These are phyloP conservation scores for Aplochiton taeniatus DNA, from an alignment of 2,797 vertebrate genomes.

Conservation along the genomic window DNA sequence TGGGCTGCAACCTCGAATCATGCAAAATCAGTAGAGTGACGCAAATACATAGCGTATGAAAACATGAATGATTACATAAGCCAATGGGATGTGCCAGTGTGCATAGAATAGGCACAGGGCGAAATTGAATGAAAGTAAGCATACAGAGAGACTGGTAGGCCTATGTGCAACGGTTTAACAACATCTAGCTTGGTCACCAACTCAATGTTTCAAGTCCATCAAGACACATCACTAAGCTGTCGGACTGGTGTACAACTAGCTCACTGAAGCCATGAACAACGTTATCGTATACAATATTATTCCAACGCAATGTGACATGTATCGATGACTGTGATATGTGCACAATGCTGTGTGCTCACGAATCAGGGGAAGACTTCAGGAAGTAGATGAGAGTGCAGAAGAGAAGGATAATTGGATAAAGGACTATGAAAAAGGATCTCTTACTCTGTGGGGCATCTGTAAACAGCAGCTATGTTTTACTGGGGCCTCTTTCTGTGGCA, in stretches of 20 bases:
- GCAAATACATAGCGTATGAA: slow-evolving; percentile 46
- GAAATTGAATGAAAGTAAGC: not conserved
- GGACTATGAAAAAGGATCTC: slow-evolving; percentile 69
- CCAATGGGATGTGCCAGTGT: slow-evolving; percentile 17
- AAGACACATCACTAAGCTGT: too few relatives aligned
- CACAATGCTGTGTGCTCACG: slow-evolving; percentile 40
- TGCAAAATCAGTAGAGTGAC: slow-evolving; percentile 45
- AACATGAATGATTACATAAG: slow-evolving; percentile 36
- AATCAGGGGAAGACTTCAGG: slow-evolving; percentile 45
- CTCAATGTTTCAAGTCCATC: slow-evolving; percentile 28
- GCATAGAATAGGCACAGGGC: slow-evolving; percentile 7
- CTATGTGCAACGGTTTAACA: slow-evolving; percentile 12
- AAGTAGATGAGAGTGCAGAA: slow-evolving; percentile 65
- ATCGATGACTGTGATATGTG: slow-evolving; percentile 36
- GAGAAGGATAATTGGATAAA: slow-evolving; percentile 71
- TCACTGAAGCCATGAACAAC: not conserved
- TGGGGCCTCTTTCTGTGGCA: slow-evolving; percentile 78
- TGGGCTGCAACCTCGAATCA: slow-evolving; percentile 34
- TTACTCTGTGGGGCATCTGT: slow-evolving; percentile 81
- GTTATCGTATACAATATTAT: too few relatives aligned
- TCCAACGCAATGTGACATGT: slow-evolving; percentile 26
- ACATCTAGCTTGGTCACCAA: slow-evolving; percentile 25
- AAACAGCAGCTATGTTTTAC: slow-evolving; percentile 82
- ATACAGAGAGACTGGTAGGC: not conserved
- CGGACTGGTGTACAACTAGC: too few relatives aligned